Evolutionary conservation across 2,888 invertebrate species (phyloP), one percentile per base, ranked within the genome.

Genomic region (Polyommatus iphigenia): DNA sequence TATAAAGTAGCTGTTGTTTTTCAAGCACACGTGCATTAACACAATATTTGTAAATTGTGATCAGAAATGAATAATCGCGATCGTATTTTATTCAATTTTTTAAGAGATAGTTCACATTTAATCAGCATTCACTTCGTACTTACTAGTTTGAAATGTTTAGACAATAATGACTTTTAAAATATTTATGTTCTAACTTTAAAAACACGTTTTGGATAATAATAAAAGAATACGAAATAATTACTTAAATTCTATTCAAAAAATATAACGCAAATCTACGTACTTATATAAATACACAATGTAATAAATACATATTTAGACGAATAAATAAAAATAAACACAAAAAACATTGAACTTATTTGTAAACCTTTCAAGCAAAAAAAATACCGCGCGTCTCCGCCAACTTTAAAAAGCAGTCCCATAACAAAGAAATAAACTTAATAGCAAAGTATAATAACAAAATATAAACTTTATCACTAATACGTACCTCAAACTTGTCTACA

Each of bases 401-500:
- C 7, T 24, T 77, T 77, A 46, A 73, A 78, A 18, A 50, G 41
- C 59, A 59, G 20, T 62, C 41, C 50, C 71, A 57, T 36, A 24
- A 41, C 41, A 13, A n/a, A 50, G 20, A n/a, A 57, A 71, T 29
- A 32, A 71, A 71, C 71, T 50, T 71, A 54, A 29, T 13, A n/a
- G 8, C 3, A 77, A 54, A 71, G 20, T 18, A 73, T 41, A 71
- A 59, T 59, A 62, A 57, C 18, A 15, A 59, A 24, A 24, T 24
- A 50, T 73, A 20, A 73, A 59, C 36, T 67, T n/a, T 10, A 62
- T 59, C 29, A 57, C 50, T 71, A 71, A 36, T 46, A 76, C 81
- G 78, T 79, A 81, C 81, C 80, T 81, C 77, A 59, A 83, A 84
- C 78, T 77, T 76, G 79, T 79, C 78, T 78, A 78, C 76, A 80